Conservation (phyloP, 2,888 invertebrate species). For the Andrena dorsata region DNA sequence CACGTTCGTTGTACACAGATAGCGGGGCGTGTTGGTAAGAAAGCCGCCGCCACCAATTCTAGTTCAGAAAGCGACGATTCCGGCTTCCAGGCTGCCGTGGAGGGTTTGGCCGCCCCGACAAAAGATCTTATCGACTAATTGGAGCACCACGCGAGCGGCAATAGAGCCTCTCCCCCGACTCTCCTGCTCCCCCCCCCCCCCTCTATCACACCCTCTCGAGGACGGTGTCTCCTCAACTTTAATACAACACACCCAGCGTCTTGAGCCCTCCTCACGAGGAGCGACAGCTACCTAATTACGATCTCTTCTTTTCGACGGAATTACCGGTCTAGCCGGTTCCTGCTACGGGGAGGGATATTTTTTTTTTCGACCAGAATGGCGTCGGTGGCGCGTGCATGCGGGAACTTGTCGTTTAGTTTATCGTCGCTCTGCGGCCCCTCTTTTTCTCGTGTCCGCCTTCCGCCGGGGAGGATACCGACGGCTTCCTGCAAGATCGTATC, state of each 20-base stretch:
- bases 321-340: conserved; percentile 51
- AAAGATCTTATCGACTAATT: conserved; percentile 75
- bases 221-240: conserved; percentile 65
- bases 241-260: conserved; percentile 64
- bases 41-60: conserved; percentile 29
- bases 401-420: conserved; percentile 64
- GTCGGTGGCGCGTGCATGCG: conserved; percentile 53
- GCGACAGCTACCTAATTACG: conserved; percentile 73
- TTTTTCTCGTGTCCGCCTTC: conserved; percentile 27
- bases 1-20: background rate
- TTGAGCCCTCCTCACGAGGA: conserved; percentile 50
- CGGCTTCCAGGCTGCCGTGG: conserved; percentile 23
- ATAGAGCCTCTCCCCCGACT: conserved; percentile 57
- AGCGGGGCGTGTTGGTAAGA: conserved; percentile 27
- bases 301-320: conserved; percentile 63
- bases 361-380: background rate
- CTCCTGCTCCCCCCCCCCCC: background rate
- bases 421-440: conserved; percentile 46
- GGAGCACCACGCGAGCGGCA: conserved; percentile 70
- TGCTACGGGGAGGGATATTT: conserved; percentile 43
- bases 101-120: conserved; percentile 48
- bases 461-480: conserved; percentile 43
- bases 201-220: conserved; percentile 41
- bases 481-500: conserved; percentile 72
- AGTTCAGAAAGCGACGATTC: conserved; percentile 46